A percentile compares a stretch with the other conserved stretches of the same genome.
These are phyloP conservation scores for Ibidorhyncha struthersii DNA, from an alignment of 2,113 vertebrate species.

Conservation along the genomic window DNA sequence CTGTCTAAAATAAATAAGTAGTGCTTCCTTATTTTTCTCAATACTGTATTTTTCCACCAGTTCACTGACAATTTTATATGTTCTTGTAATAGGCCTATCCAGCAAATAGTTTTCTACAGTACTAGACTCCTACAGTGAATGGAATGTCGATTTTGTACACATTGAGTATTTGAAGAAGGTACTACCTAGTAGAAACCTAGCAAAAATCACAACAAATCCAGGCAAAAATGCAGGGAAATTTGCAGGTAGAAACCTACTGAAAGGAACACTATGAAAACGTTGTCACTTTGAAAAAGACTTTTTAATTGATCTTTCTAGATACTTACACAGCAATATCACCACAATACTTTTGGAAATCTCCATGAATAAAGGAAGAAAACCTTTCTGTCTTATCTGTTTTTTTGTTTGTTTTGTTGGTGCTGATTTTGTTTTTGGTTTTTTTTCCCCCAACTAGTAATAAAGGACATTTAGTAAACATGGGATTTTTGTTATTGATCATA, in stretches of 20 bases:
- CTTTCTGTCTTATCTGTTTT: background rate
- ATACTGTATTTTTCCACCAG: background rate
- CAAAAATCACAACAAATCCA: background rate
- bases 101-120: background rate
- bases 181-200: background rate
- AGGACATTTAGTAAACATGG: rapidly evolving
- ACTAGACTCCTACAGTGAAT: background rate
- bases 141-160: background rate
- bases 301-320: background rate
- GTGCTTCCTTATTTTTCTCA: background rate
- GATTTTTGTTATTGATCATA: background rate
- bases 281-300: background rate
- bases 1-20: background rate
- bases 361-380: background rate
- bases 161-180: background rate
- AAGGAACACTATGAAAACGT: background rate
- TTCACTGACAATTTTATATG: background rate
- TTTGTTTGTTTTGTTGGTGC: no score
- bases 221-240: background rate
- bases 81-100: background rate
- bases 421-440: background rate
- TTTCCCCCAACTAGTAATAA: background rate
- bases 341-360: background rate
- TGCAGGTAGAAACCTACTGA: background rate
- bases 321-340: background rate